Base-by-base conservation (phyloP, 2,888 invertebrate species). In the Invenusta paracnida region DNA sequence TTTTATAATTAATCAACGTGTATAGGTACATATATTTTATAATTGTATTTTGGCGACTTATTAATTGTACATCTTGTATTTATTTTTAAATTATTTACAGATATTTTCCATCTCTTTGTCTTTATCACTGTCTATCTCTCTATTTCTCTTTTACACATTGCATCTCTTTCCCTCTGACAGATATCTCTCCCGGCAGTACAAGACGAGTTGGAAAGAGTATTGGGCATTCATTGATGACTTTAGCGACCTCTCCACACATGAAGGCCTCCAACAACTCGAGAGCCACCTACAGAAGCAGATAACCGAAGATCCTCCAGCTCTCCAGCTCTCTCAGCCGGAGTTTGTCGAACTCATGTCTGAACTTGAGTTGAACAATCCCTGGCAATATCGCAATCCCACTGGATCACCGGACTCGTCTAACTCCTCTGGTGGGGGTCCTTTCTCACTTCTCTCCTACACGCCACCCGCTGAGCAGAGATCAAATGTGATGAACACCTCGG, bases 201-300 rank as follows among this genome's bases (percentile, higher is more conserved):
- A 48, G 48, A 48, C 48, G 11, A 48, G 94, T 11, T 97, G 97
- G 97, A 94, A 94, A 87, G 97, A 98, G 90, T 95, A 95, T 92
- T 98, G 97, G 97, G 94, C 94, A 1, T 97, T 97, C 90, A 92
- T 97, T 17, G 94, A 95, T 88, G 93, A 93, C 0, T 96, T 95
- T 91, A 93, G 95, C 0, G 95, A 98, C 91, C 93, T 98, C 1
- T 92, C 94, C 0, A 93, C 94, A 0, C 90, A 92, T 0, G 94
- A 95, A 85, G 97, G 97, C 0, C 92, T 97, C 5, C 89, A 91
- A 0, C 92, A 94, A 73, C 91, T 98, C 11, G 96, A 98, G 90
- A 93, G 93, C 81, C 95, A 95, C 92, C 92, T 97, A 29, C 11
- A 48, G 48, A 48, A 48, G 17, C 48, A 48, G 48, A n/a, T n/a